Evolutionary conservation across 2,113 vertebrate genomes (phyloP).

Genomic region (Sphaerodactylus townsendi): DNA sequence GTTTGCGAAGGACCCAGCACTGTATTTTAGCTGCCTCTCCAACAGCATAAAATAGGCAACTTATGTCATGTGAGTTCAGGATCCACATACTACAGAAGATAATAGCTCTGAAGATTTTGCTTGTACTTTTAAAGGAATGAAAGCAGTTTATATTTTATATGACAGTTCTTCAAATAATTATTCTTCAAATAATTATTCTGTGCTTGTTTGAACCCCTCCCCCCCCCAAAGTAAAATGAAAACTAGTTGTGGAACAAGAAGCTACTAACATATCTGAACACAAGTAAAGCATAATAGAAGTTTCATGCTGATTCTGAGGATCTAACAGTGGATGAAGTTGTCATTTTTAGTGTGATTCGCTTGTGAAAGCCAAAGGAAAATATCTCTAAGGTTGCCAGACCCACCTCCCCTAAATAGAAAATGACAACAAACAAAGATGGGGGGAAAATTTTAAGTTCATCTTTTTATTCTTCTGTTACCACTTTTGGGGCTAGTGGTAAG

Average conservation of each 20-base stretch:
- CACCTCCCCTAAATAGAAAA: constrained; percentile 8
- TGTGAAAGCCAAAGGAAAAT: constrained; percentile 5
- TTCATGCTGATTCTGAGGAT: neutral
- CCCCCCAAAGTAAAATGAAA: constrained; percentile 42
- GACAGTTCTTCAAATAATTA: constrained; percentile 40
- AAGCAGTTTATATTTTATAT: constrained; percentile 56
- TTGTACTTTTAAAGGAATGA: constrained; percentile 55
- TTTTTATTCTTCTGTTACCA: too few species aligned
- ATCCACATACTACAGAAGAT: constrained; percentile 57
- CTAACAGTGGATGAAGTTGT: neutral
- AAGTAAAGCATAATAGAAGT: constrained; percentile 24
- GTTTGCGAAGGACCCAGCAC: neutral
- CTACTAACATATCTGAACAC: constrained; percentile 18
- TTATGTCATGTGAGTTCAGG: constrained; percentile 54
- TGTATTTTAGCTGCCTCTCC: constrained; percentile 35
- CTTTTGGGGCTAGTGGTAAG: too few species aligned
- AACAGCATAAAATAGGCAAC: constrained; percentile 52
- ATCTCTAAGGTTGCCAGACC: constrained; percentile 43
- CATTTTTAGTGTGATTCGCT: constrained; percentile 27
- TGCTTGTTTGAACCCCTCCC: constrained; percentile 47
- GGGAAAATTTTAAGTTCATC: constrained; percentile 29
- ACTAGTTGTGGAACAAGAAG: constrained; percentile 46
- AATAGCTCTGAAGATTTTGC: constrained; percentile 48
- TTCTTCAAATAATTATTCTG: constrained; percentile 47
- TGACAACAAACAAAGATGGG: constrained; percentile 41